Base-by-base conservation (phyloP, 2,888 invertebrate species). In the Oscheius sp. region DNA sequence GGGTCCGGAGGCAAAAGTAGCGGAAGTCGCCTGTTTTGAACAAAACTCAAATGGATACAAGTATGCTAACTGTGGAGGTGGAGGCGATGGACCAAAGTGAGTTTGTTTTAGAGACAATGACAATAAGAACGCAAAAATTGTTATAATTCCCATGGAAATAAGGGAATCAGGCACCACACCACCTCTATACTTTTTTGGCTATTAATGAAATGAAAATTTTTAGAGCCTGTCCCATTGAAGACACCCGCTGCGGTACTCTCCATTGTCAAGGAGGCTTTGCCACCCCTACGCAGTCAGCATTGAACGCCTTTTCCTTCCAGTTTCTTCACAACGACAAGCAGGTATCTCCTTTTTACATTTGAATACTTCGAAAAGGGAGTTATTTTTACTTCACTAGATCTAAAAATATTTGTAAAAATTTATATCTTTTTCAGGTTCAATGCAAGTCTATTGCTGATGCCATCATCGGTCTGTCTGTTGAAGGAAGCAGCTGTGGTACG, bases 31-130 rank as follows among this genome's bases (percentile, higher is more conserved):
- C 83, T 97, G 96, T 88, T 96, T 92, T 87, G 93, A 94, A 74
- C 92, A 94, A 89, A 97, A 97, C 87, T 92, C 93, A 0, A 94
- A 95, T 85, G 97, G 97, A 12, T 92, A 93, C 54, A 92, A 93
- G 78, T 94, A 93, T 80, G 97, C 97, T 0, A 95, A 97, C 87
- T 97, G 97, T 87, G 97, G 97, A 47, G 36, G 47, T 17, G 74
- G 74, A 41, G 9, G 59, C 12, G 76, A 77, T n/a, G 79, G 76
- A 67, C 20, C 51, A 49, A 45, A 54, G 65, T 65, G 20, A 59
- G 59, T 28, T 59, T 26, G 26, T 24, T 32, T 20, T 50, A 12
- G 14, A 36, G 36, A 36, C 14, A 9, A 36, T 14, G 8, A 14
- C 14, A 36, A 17, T 41, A 17, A 4, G 14, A 41, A 41, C 12